Conservation (phyloP, 2,113 vertebrate species). For the Rhea americana region DNA sequence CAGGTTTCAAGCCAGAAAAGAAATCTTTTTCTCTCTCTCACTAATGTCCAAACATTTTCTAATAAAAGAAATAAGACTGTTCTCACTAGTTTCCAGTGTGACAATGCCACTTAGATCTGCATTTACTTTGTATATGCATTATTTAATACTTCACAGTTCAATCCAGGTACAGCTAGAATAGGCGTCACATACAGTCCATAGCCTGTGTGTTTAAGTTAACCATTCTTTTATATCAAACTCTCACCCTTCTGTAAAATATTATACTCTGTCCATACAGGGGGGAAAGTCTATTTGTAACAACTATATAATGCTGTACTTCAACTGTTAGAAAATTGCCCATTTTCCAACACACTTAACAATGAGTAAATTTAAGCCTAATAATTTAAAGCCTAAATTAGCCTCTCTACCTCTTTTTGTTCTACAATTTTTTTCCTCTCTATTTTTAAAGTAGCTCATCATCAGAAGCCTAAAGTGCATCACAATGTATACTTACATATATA, state of each 20-base stretch:
- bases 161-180: conserved; percentile 6
- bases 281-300: not conserved
- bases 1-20: not conserved
- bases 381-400: not conserved
- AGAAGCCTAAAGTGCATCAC: not conserved
- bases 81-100: not conserved
- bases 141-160: conserved; percentile 2
- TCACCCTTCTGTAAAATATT: not conserved
- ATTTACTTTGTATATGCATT: conserved; percentile 20
- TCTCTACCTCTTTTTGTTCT: not conserved
- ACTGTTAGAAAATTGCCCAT: not conserved
- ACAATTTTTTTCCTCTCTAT: not conserved
- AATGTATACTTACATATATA: not conserved
- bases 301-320: not conserved
- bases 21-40: not conserved
- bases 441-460: not conserved
- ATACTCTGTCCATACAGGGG: not conserved
- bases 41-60: not conserved
- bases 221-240: not conserved
- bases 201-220: not conserved
- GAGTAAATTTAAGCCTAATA: not conserved
- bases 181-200: not conserved
- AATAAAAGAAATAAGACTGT: not conserved
- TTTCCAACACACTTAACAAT: not conserved
- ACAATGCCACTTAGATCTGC: not conserved